Percentiles rank a stretch among this genome's conserved stretches.
Evolutionary conservation across 2,113 vertebrate species (phyloP).

Genomic region (Bubo scandiacus): DNA sequence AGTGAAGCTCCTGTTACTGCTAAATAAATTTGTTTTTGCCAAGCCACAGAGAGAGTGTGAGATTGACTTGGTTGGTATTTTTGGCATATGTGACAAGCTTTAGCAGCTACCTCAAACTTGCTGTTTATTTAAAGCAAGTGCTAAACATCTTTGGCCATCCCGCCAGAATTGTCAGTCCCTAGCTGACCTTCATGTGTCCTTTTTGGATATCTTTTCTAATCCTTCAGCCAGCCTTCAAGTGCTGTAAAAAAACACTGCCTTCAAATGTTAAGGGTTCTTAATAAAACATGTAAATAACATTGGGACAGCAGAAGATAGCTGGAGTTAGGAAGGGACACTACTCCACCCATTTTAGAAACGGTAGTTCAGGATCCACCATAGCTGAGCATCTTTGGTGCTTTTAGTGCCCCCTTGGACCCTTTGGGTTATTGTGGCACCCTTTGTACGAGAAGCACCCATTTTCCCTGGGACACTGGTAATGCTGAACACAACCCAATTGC

Average conservation of each 20-base stretch:
- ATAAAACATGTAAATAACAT: neutral
- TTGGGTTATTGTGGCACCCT: rapidly evolving
- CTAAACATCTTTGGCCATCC: neutral
- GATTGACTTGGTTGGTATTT: neutral
- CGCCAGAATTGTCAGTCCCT: neutral
- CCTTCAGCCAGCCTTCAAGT: neutral
- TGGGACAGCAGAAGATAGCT: neutral
- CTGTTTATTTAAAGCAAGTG: constrained; percentile 6
- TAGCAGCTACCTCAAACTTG: neutral
- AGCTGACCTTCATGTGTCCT: neutral
- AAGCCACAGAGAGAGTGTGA: neutral
- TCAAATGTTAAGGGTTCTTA: neutral
- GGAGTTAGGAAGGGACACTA: neutral
- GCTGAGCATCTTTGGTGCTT: neutral
- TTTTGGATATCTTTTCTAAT: neutral
- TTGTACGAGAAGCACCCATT: neutral
- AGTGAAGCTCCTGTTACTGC: neutral
- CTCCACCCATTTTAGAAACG: neutral
- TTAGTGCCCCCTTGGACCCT: neutral
- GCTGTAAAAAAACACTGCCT: neutral
- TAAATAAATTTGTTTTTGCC: neutral
- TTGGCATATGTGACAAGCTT: neutral
- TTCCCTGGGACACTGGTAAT: neutral
- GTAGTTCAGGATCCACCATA: neutral
- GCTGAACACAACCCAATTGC: neutral